Percentiles rank a stretch among this genome's conserved stretches.
phyloP scores from a whole-genome alignment of 2,888 invertebrate species.

The Elysia crispata region DNA sequence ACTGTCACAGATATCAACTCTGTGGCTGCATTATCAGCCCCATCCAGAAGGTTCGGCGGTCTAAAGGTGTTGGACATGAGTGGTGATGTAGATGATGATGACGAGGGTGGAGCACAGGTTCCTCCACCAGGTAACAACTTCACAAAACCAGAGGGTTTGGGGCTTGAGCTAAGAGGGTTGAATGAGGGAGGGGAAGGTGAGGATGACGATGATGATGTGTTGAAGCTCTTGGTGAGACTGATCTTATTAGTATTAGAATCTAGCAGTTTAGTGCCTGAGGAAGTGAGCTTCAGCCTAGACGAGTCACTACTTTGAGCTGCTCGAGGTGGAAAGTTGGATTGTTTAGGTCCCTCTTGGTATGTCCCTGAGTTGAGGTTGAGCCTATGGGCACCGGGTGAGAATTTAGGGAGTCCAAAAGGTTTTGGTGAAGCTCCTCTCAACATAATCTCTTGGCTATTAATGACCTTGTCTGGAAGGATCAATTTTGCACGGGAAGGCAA shows the following conservation, averaged over 20 bases:
- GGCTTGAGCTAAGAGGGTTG: too few relatives aligned
- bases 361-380: too few relatives aligned
- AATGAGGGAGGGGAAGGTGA: too few relatives aligned
- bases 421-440: not conserved
- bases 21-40: not conserved
- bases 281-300: conserved; percentile 6
- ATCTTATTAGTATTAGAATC: conserved; percentile 23
- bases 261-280: not conserved
- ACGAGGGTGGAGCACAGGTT: not conserved
- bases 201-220: too few relatives aligned
- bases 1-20: conserved; percentile 46
- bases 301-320: too few relatives aligned
- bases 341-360: too few relatives aligned
- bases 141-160: too few relatives aligned
- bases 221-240: not conserved
- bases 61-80: conserved; percentile 10
- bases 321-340: too few relatives aligned
- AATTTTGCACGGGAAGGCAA: not conserved
- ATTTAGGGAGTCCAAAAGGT: too few relatives aligned
- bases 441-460: conserved; percentile 25
- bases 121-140: too few relatives aligned
- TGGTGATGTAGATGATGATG: conserved; percentile 3
- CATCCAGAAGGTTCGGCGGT: conserved; percentile 32
- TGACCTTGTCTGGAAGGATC: not conserved
- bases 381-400: too few relatives aligned